A percentile compares a stretch with the other conserved stretches of the same genome.
Conservation (phyloP, 92 coral and sea anemone genomes). For the Meandrina meandrites region DNA sequence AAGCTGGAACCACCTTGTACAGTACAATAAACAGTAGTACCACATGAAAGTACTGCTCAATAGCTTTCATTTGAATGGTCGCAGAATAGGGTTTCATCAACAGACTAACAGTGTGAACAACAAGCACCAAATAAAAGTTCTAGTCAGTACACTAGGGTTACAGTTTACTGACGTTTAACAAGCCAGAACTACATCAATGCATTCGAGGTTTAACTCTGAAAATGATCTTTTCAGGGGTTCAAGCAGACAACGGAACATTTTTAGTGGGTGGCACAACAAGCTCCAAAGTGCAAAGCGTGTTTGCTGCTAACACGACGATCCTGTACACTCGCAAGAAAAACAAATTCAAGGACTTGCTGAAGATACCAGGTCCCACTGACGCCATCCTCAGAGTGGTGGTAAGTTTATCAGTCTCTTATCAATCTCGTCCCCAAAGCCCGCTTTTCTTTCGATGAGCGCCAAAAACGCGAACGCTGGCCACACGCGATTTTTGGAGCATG, state of each 20-base stretch:
- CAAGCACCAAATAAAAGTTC: not conserved
- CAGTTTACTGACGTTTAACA: too few species aligned
- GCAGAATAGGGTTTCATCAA: not conserved
- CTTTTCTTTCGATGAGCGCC: not conserved
- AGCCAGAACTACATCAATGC: not conserved
- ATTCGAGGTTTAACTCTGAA: not conserved
- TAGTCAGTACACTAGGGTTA: not conserved
- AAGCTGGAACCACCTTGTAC: not conserved
- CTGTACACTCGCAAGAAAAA: not conserved
- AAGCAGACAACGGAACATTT: conserved; percentile 17
- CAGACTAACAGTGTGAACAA: not conserved
- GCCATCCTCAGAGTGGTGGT: not conserved
- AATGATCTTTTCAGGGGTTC: conserved; percentile 8
- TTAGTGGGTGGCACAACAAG: conserved; percentile 13
- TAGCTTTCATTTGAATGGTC: not conserved
- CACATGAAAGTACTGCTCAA: not conserved
- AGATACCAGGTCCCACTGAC: conserved; percentile 9
- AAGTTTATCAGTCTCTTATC: not conserved
- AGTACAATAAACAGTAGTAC: not conserved
- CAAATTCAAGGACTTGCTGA: not conserved
- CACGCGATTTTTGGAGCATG: too few species aligned
- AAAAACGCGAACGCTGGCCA: too few species aligned
- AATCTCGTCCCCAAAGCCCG: too few species aligned
- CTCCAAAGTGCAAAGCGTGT: not conserved
- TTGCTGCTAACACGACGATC: not conserved